phyloP scores from a whole-genome alignment of 1,140 invertebrate genomes.

The Trichonephila clavata region DNA sequence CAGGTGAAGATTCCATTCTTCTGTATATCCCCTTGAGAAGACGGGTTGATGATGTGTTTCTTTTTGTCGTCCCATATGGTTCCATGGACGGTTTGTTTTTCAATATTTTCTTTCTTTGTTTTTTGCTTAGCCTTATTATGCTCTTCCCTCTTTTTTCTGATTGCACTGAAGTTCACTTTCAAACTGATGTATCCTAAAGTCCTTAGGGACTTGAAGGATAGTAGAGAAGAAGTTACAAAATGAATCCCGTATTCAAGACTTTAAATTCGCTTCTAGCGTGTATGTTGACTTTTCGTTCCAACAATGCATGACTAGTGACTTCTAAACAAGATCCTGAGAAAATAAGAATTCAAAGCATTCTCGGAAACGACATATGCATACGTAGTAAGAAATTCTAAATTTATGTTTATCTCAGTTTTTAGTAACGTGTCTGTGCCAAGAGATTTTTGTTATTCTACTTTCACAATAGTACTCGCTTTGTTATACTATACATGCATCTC shows the following conservation, averaged over 20 bases:
- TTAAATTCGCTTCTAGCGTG: constrained; percentile 28
- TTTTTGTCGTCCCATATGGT: constrained; percentile 46
- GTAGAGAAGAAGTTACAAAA: constrained; percentile 1
- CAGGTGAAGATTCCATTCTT: constrained; percentile 52
- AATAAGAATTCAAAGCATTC: background rate
- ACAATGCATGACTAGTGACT: constrained; percentile 14
- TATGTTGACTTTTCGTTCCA: background rate
- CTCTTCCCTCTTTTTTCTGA: constrained; percentile 13
- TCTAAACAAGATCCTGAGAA: constrained; percentile 12
- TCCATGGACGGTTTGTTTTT: constrained; percentile 12
- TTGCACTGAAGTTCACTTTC: constrained; percentile 47
- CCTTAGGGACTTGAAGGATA: background rate
- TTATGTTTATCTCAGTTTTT: background rate
- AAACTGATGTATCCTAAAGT: background rate
- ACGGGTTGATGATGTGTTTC: constrained; percentile 56
- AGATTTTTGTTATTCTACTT: background rate
- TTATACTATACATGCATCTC: background rate
- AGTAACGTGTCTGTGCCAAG: background rate
- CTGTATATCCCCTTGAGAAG: constrained; percentile 46
- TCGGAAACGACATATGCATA: background rate
- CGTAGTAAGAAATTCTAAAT: background rate
- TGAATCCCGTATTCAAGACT: constrained; percentile 12
- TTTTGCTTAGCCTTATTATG: constrained; percentile 38
- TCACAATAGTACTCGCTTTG: background rate
- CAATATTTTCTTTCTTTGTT: background rate